phyloP scores from a whole-genome alignment of 2,888 invertebrate species.

The Aphidius colemani region DNA sequence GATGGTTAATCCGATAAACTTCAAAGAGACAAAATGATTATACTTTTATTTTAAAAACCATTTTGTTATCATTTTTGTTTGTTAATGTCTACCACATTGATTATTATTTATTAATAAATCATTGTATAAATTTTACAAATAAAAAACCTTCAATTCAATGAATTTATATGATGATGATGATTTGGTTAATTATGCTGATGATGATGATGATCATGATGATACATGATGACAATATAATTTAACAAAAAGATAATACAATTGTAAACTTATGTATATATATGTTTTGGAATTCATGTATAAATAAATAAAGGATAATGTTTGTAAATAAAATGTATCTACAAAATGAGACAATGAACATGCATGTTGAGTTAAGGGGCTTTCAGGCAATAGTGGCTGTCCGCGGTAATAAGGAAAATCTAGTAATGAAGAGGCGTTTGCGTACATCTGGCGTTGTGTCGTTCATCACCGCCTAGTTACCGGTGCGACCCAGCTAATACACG shows the following conservation, averaged over 20 bases:
- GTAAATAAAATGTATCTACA: constrained; percentile 24
- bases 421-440: constrained; percentile 60
- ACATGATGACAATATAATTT: no score
- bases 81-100: no score
- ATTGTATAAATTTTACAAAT: no score
- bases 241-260: no score
- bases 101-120: neutral
- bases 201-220: neutral
- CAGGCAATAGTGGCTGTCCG: constrained; percentile 44
- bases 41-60: neutral
- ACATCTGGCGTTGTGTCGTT: constrained; percentile 60
- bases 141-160: no score
- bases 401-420: constrained; percentile 58
- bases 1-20: constrained; percentile 26
- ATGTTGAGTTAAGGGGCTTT: constrained; percentile 23
- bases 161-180: no score
- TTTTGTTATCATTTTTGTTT: no score
- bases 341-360: constrained; percentile 28
- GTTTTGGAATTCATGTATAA: neutral
- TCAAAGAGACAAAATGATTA: constrained; percentile 22
- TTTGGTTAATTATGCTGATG: neutral
- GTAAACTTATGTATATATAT: no score
- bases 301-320: constrained; percentile 19
- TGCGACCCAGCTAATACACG: constrained; percentile 58
- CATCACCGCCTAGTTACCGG: constrained; percentile 50